phyloP scores from a whole-genome alignment of 2,888 invertebrate species.

The Drosophila ezoana region DNA sequence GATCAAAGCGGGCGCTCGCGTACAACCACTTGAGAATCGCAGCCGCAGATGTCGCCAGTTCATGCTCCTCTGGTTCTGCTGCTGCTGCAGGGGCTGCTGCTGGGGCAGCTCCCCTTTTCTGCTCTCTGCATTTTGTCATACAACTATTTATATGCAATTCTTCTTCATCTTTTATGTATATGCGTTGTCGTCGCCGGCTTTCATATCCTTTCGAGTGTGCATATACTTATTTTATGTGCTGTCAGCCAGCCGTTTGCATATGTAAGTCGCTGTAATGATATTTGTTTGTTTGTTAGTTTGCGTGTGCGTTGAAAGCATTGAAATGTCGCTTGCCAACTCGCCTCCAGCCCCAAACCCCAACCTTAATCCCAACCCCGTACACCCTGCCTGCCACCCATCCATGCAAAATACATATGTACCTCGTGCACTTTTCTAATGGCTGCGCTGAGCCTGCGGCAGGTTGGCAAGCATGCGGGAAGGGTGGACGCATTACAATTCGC shows the following conservation, averaged over 20 bases:
- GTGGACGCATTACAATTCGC: conserved; percentile 65
- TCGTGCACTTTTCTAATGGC: conserved; percentile 74
- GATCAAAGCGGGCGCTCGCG: conserved; percentile 59
- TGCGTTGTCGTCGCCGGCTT: conserved; percentile 70
- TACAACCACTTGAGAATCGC: conserved; percentile 66
- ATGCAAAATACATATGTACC: conserved; percentile 29
- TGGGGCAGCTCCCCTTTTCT: neutral
- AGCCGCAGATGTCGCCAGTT: conserved; percentile 21
- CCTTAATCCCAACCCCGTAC: neutral
- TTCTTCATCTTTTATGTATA: conserved; percentile 78
- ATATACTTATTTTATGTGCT: conserved; percentile 64
- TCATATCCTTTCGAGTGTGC: conserved; percentile 75
- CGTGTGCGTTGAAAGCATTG: conserved; percentile 70
- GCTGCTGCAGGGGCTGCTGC: conserved; percentile 5
- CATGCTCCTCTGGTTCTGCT: conserved; percentile 1
- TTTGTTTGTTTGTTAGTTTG: conserved; percentile 68
- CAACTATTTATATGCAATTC: conserved; percentile 77
- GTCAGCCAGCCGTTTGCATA: conserved; percentile 71
- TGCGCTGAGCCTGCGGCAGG: conserved; percentile 8
- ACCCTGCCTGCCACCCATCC: neutral
- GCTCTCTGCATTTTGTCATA: conserved; percentile 14
- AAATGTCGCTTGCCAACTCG: conserved; percentile 65
- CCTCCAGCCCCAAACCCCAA: neutral
- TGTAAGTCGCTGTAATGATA: conserved; percentile 77
- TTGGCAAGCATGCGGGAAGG: conserved; percentile 1